A percentile compares a stretch with the other conserved stretches of the same genome.
Evolutionary conservation across 2,888 invertebrate species (phyloP).

Genomic region (Carcina quercana): DNA sequence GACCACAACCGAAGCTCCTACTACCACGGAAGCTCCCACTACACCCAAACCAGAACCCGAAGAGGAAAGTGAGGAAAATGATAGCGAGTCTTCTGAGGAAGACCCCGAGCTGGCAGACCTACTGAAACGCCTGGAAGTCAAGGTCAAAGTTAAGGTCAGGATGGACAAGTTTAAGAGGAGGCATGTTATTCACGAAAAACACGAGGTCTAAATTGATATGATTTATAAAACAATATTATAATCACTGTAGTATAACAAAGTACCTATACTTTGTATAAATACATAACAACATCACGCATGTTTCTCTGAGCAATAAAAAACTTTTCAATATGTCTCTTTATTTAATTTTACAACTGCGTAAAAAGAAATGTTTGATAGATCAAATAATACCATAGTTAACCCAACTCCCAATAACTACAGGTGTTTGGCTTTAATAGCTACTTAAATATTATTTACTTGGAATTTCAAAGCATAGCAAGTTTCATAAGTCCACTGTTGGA

Average conservation of each 20-base stretch:
- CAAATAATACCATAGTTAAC: too few species aligned
- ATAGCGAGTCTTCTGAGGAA: conserved; percentile 29
- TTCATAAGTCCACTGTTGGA: too few species aligned
- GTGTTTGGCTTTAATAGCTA: too few species aligned
- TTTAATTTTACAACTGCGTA: background rate
- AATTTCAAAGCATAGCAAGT: too few species aligned
- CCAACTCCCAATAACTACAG: too few species aligned
- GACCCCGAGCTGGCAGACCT: conserved; percentile 40
- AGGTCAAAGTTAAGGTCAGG: conserved; percentile 54
- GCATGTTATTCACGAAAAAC: conserved; percentile 9
- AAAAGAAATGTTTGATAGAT: background rate
- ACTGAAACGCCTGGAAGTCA: conserved; percentile 49
- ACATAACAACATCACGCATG: too few species aligned
- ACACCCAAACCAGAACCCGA: conserved; percentile 24
- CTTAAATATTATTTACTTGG: too few species aligned
- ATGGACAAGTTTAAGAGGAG: conserved; percentile 41
- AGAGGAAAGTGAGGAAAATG: conserved; percentile 25
- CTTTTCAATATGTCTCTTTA: background rate
- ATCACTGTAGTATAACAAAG: too few species aligned
- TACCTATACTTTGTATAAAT: too few species aligned
- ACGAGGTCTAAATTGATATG: conserved; percentile 8
- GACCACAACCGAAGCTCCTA: conserved; percentile 14
- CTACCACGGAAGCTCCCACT: conserved; percentile 16
- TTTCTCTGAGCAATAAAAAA: background rate
- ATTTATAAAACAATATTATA: too few species aligned